These are phyloP conservation scores for Rhimphoctona megacephalus DNA, from an alignment of 2,888 invertebrate genomes.

Conservation along the genomic window DNA sequence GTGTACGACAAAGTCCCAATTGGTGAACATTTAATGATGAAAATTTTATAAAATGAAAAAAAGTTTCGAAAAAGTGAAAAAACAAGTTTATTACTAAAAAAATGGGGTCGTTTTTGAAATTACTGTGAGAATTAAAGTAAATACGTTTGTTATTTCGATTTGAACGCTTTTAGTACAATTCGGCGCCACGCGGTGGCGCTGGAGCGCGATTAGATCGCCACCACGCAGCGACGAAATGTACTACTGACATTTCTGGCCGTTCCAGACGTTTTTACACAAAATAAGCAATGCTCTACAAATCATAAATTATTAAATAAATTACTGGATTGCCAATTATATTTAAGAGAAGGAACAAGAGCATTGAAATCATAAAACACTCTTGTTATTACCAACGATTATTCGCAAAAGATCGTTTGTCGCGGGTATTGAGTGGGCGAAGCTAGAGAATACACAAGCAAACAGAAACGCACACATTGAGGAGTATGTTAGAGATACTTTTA, in stretches of 20 bases:
- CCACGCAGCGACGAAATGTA: not conserved
- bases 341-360: not conserved
- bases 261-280: no score
- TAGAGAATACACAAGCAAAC: slow-evolving; percentile 11
- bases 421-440: slow-evolving; percentile 34
- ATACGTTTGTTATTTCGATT: not conserved
- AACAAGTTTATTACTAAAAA: no score
- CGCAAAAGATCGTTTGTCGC: slow-evolving; percentile 36
- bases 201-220: not conserved
- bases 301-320: not conserved
- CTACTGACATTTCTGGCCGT: not conserved
- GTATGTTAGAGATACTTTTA: slow-evolving; percentile 60
- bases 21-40: no score
- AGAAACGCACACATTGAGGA: not conserved
- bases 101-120: no score
- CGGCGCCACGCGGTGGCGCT: not conserved
- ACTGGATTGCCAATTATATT: not conserved
- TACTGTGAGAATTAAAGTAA: not conserved
- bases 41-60: no score
- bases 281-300: not conserved
- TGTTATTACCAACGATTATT: not conserved
- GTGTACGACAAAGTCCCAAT: no score
- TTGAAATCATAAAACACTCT: not conserved
- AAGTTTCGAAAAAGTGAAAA: no score
- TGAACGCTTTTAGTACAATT: not conserved